These are phyloP conservation scores for Telenomus remus DNA, from an alignment of 1,140 invertebrate genomes.

Conservation along the genomic window DNA sequence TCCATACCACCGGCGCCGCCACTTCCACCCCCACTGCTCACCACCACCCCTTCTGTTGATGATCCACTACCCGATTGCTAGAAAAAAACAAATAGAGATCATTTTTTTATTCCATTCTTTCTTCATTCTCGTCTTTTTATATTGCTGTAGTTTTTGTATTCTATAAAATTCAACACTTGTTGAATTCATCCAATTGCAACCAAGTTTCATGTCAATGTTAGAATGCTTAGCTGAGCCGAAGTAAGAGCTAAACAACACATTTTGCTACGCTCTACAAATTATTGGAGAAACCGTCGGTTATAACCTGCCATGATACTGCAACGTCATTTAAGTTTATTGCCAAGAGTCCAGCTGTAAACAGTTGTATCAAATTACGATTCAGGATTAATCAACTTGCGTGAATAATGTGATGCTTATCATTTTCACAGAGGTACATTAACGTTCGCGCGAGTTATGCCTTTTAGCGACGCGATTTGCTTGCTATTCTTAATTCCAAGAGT, in stretches of 20 bases:
- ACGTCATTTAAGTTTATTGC: conserved; percentile 34
- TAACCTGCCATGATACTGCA: conserved; percentile 26
- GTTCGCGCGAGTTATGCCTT: no score
- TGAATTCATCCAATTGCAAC: neutral
- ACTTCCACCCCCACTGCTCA: conserved; percentile 70
- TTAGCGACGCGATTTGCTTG: no score
- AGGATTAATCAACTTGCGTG: conserved; percentile 7
- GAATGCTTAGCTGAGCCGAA: conserved; percentile 28
- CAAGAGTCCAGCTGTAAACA: conserved; percentile 39
- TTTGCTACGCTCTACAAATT: conserved; percentile 54
- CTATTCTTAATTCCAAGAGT: no score
- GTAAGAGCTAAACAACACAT: conserved; percentile 50
- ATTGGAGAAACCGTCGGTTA: conserved; percentile 47
- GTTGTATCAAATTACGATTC: conserved; percentile 26
- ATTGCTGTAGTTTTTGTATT: neutral
- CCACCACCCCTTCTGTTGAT: conserved; percentile 65
- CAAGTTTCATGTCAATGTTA: conserved; percentile 28
- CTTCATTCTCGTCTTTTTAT: neutral
- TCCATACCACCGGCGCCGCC: conserved; percentile 79
- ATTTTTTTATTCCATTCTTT: no score
- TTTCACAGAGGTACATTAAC: neutral
- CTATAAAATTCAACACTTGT: no score
- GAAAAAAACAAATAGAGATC: conserved; percentile 43
- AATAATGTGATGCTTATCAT: neutral
- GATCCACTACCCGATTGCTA: conserved; percentile 68